Base-by-base conservation (phyloP, 2,113 vertebrate species). In the Machaerirhynchus nigripectus region DNA sequence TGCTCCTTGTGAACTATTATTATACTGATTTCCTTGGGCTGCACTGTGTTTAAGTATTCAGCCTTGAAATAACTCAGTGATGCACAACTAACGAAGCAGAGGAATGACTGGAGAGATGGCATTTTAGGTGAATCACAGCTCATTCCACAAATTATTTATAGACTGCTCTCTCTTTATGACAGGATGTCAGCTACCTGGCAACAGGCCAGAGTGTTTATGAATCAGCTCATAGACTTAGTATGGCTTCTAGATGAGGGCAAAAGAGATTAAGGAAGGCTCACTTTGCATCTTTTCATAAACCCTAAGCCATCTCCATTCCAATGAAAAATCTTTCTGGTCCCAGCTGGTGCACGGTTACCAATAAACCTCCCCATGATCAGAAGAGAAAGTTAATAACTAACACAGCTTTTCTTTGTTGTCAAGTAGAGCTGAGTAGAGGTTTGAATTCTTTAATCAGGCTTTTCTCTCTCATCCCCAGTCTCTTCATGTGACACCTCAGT, bases 121-220 rank as follows among this genome's bases (percentile, higher is more conserved):
- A 73, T 85, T 92, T 89, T 89, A 89, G 77, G 84, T 93, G 93
- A 94, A 89, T 82, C 74, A n/a, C 31, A 59, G 52, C 69, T 89
- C 63, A 60, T 90, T 79, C 71, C 57, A 40, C 61, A 5, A 81
- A 91, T 95, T 90, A 95, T 91, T 95, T 96, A 84, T 65, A 85
- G 65, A 56, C 33, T 61, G 16, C 28, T 27, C 24, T 44, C 47
- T 56, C 27, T 63, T 52, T 46, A 16, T 50, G 73, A 52, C 5
- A 13, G 37, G n/a, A 39, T 68, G 59, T 53, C 56, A 84, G 55
- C 74, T 69, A 69, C 50, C 63, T 30, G 8, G 82, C 56, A 82
- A 52, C 46, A 75, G 82, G 35, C 67, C 70, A 83, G 42, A 55
- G 24, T 70, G 46, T 80, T 89, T 85, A 65, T 61, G 63, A 91